Evolutionary conservation across 2,113 vertebrate genomes (phyloP).

Genomic region (Danio rerio): DNA sequence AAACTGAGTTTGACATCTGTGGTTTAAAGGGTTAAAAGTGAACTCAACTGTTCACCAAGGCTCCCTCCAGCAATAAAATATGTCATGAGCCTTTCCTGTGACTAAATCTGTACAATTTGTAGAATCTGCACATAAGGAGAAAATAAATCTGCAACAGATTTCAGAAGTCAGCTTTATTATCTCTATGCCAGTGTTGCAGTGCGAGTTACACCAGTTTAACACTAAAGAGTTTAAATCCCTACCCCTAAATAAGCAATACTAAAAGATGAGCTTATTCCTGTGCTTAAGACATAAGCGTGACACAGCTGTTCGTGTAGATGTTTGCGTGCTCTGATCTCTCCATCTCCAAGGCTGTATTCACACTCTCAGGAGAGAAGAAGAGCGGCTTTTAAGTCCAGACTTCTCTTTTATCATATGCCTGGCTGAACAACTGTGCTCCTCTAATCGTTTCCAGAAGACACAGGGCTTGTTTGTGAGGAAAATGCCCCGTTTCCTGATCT

Average conservation of each 20-base stretch:
- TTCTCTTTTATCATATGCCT: constrained; percentile 40
- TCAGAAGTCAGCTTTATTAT: too few species aligned
- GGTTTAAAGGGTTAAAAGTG: too few species aligned
- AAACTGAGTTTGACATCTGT: too few species aligned
- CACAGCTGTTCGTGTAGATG: too few species aligned
- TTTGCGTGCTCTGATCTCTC: too few species aligned
- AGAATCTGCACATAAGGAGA: too few species aligned
- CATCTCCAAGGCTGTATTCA: not conserved
- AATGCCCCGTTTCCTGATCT: constrained; percentile 59
- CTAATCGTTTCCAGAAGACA: constrained; percentile 55
- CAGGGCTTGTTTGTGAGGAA: constrained; percentile 62
- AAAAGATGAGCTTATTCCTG: not conserved
- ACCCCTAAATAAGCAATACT: not conserved
- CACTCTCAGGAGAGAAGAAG: not conserved
- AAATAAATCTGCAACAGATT: too few species aligned
- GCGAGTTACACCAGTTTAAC: not conserved
- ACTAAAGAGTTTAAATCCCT: not conserved
- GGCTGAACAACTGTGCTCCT: constrained; percentile 36
- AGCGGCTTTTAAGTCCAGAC: not conserved
- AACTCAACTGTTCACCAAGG: too few species aligned
- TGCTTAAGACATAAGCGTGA: not conserved
- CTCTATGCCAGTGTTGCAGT: not conserved
- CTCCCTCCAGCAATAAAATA: too few species aligned
- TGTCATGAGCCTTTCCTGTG: too few species aligned
- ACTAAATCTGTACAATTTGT: too few species aligned